These are phyloP conservation scores for Drosophila saltans DNA, from an alignment of 1,140 invertebrate genomes.

Conservation along the genomic window DNA sequence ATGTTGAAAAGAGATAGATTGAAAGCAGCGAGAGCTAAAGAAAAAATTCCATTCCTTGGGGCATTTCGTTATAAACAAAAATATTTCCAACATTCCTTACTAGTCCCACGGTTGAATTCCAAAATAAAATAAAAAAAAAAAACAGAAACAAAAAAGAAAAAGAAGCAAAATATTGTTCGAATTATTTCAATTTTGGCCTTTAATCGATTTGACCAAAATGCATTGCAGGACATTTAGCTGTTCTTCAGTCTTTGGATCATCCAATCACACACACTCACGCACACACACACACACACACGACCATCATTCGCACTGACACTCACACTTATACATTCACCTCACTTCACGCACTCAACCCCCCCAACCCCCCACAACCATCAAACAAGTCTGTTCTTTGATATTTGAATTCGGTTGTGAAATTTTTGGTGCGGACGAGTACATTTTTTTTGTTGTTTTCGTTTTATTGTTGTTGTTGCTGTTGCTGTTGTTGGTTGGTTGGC, in stretches of 20 bases:
- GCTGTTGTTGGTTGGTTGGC: no score
- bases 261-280: not conserved
- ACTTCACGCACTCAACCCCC: not conserved
- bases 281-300: not conserved
- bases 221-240: not conserved
- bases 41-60: constrained; percentile 50
- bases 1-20: constrained; percentile 9
- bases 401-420: constrained; percentile 35
- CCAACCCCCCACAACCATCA: not conserved
- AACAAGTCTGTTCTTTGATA: constrained; percentile 43
- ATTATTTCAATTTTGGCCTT: constrained; percentile 5
- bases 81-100: constrained; percentile 46
- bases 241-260: not conserved
- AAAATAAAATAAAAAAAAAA: constrained; percentile 1
- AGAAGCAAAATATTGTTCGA: constrained; percentile 8
- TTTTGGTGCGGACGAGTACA: constrained; percentile 12
- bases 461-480: not conserved
- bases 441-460: constrained; percentile 16
- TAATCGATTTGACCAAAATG: not conserved
- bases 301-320: constrained; percentile 14
- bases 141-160: not conserved
- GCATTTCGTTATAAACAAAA: constrained; percentile 51
- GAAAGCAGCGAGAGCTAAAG: constrained; percentile 25
- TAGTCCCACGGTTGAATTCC: constrained; percentile 28
- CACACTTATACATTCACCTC: not conserved